Evolutionary conservation across 2,888 invertebrate genomes (phyloP).

Genomic region (Pammene fasciana): DNA sequence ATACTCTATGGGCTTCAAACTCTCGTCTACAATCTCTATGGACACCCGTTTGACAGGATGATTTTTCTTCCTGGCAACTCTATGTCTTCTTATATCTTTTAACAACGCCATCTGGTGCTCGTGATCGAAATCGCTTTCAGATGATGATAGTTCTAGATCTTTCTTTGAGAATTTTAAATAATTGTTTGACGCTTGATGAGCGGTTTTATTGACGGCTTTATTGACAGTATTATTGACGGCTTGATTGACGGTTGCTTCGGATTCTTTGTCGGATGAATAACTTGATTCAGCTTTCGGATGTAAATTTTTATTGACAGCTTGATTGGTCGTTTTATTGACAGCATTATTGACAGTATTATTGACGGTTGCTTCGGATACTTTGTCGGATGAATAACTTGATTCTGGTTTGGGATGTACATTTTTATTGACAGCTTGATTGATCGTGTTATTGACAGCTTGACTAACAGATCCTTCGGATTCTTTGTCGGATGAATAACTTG

Average conservation of each 20-base stretch:
- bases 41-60: constrained; percentile 53
- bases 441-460: constrained; percentile 1
- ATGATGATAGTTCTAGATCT: constrained; percentile 67
- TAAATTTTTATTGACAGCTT: constrained; percentile 25
- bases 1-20: constrained; percentile 75
- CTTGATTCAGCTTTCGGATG: constrained; percentile 53
- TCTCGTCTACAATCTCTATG: constrained; percentile 67
- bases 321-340: constrained; percentile 32
- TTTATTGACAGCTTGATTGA: background rate
- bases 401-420: no score
- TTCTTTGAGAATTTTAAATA: constrained; percentile 61
- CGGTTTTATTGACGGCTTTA: constrained; percentile 22
- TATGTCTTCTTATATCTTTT: constrained; percentile 65
- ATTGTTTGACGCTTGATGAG: constrained; percentile 2
- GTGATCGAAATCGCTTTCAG: constrained; percentile 68
- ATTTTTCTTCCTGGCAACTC: constrained; percentile 67
- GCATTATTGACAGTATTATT: constrained; percentile 33
- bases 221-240: constrained; percentile 27
- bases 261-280: constrained; percentile 31
- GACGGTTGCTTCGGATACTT: constrained; percentile 41
- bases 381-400: background rate
- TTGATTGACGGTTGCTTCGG: constrained; percentile 27
- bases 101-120: constrained; percentile 52
- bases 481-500: constrained; percentile 1
- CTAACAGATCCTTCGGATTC: background rate